Evolutionary conservation across 2,888 invertebrate species (phyloP).

Genomic region (Pheosia tremula): DNA sequence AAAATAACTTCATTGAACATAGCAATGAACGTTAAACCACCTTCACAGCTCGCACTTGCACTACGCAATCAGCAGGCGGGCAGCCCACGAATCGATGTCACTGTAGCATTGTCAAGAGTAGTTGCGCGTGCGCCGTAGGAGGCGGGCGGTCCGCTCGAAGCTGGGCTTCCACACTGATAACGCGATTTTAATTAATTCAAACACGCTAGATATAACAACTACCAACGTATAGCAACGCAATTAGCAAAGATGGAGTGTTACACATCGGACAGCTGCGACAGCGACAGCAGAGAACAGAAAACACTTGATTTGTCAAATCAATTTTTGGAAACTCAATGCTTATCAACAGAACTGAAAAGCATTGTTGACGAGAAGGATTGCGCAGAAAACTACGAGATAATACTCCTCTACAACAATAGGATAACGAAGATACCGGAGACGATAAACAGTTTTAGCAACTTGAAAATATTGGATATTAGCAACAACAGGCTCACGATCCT

Average conservation of each 20-base stretch:
- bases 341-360: constrained; percentile 83
- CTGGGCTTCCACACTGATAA: constrained; percentile 42
- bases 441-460: constrained; percentile 87
- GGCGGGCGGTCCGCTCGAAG: constrained; percentile 38
- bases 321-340: constrained; percentile 84
- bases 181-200: constrained; percentile 49
- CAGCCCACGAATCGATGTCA: constrained; percentile 14
- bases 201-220: constrained; percentile 35
- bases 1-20: neutral
- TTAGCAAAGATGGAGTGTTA: constrained; percentile 88
- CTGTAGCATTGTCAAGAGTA: constrained; percentile 36
- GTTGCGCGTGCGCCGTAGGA: constrained; percentile 75
- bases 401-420: constrained; percentile 94
- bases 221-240: constrained; percentile 28
- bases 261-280: constrained; percentile 93
- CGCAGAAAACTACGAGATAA: constrained; percentile 86
- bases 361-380: constrained; percentile 86
- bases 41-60: constrained; percentile 4
- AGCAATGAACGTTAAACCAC: constrained; percentile 22
- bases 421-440: constrained; percentile 88
- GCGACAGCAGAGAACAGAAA: constrained; percentile 88
- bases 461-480: constrained; percentile 94
- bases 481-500: constrained; percentile 91
- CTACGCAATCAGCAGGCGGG: constrained; percentile 17
- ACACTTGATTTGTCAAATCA: constrained; percentile 86